Base-by-base conservation (phyloP, 2,888 invertebrate genomes). In the Xylophagus ater region DNA sequence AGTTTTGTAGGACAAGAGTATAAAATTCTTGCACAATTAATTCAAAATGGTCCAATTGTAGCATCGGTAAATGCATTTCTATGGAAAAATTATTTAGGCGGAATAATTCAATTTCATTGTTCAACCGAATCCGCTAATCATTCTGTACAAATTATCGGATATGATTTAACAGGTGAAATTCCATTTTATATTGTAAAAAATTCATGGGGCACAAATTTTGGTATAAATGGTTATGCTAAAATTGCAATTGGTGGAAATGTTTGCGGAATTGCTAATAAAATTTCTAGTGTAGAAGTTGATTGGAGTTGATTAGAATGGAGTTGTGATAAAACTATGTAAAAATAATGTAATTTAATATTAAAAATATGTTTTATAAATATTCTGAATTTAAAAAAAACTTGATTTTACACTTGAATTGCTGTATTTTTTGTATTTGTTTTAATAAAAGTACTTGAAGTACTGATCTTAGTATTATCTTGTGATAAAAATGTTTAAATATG, bases 31-130 rank as follows among this genome's bases (percentile, higher is more conserved):
- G 31, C 34, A n/a, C 31, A 72, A 4, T 49, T 89, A 30, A 81
- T 78, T 4, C 67, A 64, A 10, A 75, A 79, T 55, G 88, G 88
- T 0, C 89, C 89, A 1, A 73, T 89, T 2, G 72, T 80, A 0
- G 85, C 78, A 1, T 82, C 84, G 0, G 81, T 89, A 1, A 88
- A 88, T 61, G 88, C 87, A 0, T 67, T 81, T 19, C 74, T 78
- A 2, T 89, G 88, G 89, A 84, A 87, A 62, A 77, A 86, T 62
- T 89, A 89, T 57, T 66, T 86, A 7, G 85, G 84, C 1, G 89
- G 88, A 0, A 73, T 87, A 23, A 82, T 89, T 53, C 81, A 85
- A 56, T 82, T 71, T 55, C 80, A 87, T 53, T 89, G 89, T 68
- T 74, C n/a, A 78, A 72, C 73, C 3, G 59, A 67, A 1, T 58